Evolutionary conservation across 2,888 invertebrate genomes (phyloP).

Genomic region (Eupithecia centaureata): DNA sequence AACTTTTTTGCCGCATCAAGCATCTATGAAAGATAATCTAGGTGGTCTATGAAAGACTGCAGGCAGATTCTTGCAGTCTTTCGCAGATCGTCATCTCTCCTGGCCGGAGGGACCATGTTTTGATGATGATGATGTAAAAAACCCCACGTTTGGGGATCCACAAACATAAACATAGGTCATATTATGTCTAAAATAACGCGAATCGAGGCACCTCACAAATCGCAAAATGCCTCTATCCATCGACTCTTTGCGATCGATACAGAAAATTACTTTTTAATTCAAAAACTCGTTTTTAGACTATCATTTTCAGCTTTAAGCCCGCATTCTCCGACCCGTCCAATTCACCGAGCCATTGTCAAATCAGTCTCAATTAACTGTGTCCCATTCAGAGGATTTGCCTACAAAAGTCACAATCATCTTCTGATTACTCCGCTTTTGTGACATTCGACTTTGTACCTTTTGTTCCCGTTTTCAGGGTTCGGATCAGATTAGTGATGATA

Average conservation of each 20-base stretch:
- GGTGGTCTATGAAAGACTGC: too few species aligned
- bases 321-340: constrained; percentile 9
- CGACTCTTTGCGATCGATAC: not conserved
- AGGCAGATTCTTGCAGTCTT: too few species aligned
- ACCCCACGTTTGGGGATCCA: too few species aligned
- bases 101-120: too few species aligned
- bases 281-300: not conserved
- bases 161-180: too few species aligned
- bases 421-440: constrained; percentile 42
- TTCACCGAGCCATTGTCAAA: constrained; percentile 46
- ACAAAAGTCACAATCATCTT: constrained; percentile 58
- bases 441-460: constrained; percentile 46
- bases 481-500: constrained; percentile 45
- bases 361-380: constrained; percentile 56
- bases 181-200: too few species aligned
- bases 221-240: not conserved
- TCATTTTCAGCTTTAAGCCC: not conserved
- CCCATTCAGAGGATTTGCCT: constrained; percentile 50
- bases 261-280: not conserved
- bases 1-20: too few species aligned
- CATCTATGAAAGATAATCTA: too few species aligned
- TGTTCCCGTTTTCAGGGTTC: constrained; percentile 36
- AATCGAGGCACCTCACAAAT: not conserved
- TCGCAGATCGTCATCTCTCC: too few species aligned
- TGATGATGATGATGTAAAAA: too few species aligned